Conservation (phyloP, 2,888 invertebrate genomes). For the Volucella inflata region DNA sequence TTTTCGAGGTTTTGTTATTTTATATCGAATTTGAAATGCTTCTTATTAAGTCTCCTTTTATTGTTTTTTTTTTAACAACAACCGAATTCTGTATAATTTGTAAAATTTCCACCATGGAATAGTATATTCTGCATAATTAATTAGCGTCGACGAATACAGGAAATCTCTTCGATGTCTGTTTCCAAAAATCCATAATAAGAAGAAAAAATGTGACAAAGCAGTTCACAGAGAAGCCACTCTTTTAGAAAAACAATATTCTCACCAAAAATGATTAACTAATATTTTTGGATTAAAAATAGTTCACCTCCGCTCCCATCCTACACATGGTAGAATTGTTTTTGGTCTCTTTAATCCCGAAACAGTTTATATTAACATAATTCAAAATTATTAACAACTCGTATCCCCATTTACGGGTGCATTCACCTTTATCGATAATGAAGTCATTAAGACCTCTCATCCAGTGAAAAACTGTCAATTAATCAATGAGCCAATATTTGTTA, state of each 20-base stretch:
- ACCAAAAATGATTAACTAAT: conserved; percentile 17
- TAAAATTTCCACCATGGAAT: no score
- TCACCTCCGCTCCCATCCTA: conserved; percentile 5
- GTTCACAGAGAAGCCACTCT: neutral
- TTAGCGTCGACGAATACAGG: no score
- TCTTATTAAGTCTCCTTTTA: no score
- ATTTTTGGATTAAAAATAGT: conserved; percentile 35
- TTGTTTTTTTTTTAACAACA: no score
- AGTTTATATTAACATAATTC: conserved; percentile 36
- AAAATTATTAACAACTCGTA: conserved; percentile 17
- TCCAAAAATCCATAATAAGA: no score
- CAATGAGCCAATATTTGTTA: conserved; percentile 28
- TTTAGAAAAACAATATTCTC: conserved; percentile 12
- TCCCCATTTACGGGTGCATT: conserved; percentile 25
- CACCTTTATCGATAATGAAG: conserved; percentile 49
- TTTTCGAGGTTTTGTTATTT: no score
- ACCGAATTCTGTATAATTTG: no score
- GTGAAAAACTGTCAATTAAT: conserved; percentile 51
- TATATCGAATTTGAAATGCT: no score
- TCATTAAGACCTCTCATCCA: conserved; percentile 42
- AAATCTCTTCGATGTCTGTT: no score
- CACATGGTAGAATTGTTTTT: neutral
- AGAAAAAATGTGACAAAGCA: no score
- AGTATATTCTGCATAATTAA: no score
- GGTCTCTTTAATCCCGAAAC: neutral